A percentile compares a stretch with the other conserved stretches of the same genome.
phyloP scores from a whole-genome alignment of 2,113 vertebrate species.

The Aplodontia rufa region DNA sequence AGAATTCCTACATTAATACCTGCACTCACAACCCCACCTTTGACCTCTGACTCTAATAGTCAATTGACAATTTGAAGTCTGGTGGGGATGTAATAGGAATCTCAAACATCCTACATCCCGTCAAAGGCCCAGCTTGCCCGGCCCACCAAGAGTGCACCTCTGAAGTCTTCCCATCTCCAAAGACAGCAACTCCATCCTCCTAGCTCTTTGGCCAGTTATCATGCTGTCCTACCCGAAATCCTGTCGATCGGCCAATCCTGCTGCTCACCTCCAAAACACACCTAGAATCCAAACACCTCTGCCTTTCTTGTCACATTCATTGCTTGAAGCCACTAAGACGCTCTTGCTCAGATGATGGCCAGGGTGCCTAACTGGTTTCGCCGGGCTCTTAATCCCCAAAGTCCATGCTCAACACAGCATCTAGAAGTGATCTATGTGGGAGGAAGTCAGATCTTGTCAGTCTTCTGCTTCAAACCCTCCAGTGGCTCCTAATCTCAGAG shows the following conservation, averaged over 20 bases:
- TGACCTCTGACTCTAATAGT: not conserved
- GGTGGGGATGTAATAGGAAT: not conserved
- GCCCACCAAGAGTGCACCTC: not conserved
- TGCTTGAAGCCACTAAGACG: not conserved
- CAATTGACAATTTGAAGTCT: not conserved
- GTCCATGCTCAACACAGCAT: not conserved
- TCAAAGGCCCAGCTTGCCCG: not conserved
- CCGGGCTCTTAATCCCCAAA: not conserved
- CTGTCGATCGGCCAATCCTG: not conserved
- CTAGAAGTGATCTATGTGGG: too few relatives aligned
- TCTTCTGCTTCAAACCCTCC: not conserved
- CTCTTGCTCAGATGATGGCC: not conserved
- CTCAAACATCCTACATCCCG: rapidly evolving
- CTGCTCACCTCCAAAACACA: not conserved
- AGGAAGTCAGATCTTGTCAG: too few relatives aligned
- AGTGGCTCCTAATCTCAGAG: not conserved
- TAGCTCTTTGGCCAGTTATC: rapidly evolving
- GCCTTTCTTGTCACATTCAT: not conserved
- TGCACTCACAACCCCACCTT: not conserved
- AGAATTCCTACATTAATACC: not conserved
- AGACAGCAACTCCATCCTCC: not conserved
- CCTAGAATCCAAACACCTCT: not conserved
- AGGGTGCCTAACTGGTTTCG: not conserved
- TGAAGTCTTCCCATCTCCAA: not conserved
- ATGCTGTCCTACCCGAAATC: too few relatives aligned